These are phyloP conservation scores for Drosophila kanapiae DNA, from an alignment of 1,140 invertebrate species.

Conservation along the genomic window DNA sequence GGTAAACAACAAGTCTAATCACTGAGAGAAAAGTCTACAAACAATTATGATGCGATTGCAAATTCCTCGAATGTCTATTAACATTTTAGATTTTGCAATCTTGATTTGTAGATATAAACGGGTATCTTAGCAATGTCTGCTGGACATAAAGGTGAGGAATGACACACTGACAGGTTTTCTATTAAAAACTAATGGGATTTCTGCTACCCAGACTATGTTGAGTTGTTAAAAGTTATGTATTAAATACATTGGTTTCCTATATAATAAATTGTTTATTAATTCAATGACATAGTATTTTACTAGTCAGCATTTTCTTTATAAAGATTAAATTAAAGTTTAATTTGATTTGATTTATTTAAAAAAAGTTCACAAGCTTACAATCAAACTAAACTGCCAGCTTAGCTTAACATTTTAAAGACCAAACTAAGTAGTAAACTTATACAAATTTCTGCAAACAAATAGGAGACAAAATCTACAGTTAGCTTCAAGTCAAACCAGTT, in stretches of 20 bases:
- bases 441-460: background rate
- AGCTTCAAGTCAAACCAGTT: background rate
- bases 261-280: background rate
- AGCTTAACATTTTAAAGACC: background rate
- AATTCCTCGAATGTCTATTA: slow-evolving; percentile 11
- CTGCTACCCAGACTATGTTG: background rate
- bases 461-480: background rate
- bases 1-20: slow-evolving; percentile 60
- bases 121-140: background rate
- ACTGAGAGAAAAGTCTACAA: slow-evolving; percentile 12
- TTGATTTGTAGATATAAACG: slow-evolving; percentile 7
- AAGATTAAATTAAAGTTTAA: background rate
- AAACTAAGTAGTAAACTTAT: background rate
- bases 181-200: background rate
- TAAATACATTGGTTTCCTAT: background rate
- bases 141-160: slow-evolving; percentile 8
- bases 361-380: too few species aligned
- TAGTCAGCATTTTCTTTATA: background rate
- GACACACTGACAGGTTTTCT: slow-evolving; percentile 6
- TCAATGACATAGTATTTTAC: too few species aligned
- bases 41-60: slow-evolving; percentile 5
- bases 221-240: background rate
- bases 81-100: slow-evolving; percentile 3
- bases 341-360: background rate
- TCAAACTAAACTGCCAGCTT: background rate